These are phyloP conservation scores for Caenorhabditis doughertyi DNA, from an alignment of 2,888 invertebrate species.

Conservation along the genomic window DNA sequence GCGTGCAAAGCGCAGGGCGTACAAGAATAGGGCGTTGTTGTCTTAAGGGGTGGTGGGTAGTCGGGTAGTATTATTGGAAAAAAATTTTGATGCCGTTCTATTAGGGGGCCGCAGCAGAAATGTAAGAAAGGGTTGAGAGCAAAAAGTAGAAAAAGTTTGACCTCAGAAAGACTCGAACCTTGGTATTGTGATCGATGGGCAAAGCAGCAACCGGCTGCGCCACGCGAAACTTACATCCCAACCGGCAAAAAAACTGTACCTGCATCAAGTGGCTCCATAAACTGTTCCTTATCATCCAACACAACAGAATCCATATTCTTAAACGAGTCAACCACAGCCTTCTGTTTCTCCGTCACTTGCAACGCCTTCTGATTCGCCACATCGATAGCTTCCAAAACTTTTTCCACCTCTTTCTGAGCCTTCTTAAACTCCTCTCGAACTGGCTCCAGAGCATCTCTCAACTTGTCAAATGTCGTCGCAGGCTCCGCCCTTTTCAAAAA, in stretches of 20 bases:
- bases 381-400: slow-evolving; percentile 39
- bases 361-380: slow-evolving; percentile 57
- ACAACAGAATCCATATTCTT: slow-evolving; percentile 29
- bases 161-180: too few relatives aligned
- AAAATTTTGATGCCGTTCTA: too few relatives aligned
- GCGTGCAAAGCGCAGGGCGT: too few relatives aligned
- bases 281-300: slow-evolving; percentile 20
- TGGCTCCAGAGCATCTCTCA: not conserved
- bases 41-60: too few relatives aligned
- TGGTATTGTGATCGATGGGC: too few relatives aligned
- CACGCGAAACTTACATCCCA: too few relatives aligned
- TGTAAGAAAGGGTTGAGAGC: too few relatives aligned
- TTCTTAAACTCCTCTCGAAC: slow-evolving; percentile 8
- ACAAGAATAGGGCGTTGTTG: too few relatives aligned
- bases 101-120: too few relatives aligned
- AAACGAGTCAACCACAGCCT: slow-evolving; percentile 38
- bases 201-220: too few relatives aligned
- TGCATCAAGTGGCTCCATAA: slow-evolving; percentile 39
- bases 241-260: not conserved
- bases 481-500: not conserved
- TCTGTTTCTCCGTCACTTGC: slow-evolving; percentile 45
- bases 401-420: slow-evolving; percentile 9
- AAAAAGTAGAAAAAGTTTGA: too few relatives aligned
- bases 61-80: too few relatives aligned
- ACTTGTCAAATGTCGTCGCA: not conserved